Base-by-base conservation (phyloP, 2,888 invertebrate genomes). In the Hermaeophaga mercurialis region DNA sequence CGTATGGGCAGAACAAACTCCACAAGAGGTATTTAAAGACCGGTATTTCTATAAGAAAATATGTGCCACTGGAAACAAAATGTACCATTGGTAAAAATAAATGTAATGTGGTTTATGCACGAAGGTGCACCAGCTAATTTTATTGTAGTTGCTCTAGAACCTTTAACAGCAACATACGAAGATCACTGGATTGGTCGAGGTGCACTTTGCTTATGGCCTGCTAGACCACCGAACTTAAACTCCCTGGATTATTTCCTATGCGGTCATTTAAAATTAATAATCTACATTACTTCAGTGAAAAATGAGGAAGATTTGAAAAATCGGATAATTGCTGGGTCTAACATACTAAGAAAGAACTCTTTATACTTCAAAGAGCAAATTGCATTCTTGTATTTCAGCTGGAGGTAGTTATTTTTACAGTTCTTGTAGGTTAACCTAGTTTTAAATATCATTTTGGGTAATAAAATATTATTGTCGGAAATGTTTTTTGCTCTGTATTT, bases 281-380 rank as follows among this genome's bases (percentile, higher is more conserved):
- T 65, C 41, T 64, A 65, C 52, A 38, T 50, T 49, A 55, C 56
- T 53, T 55, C 58, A 54, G 36, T 59, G 44, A 53, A 61, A 54
- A 54, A 59, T 54, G 48, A 55, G 38, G 63, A 60, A 53, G 58
- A 59, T 56, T 50, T 64, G 26, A 60, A 58, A 62, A 63, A 63
- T 54, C 57, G 59, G 44, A 66, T 65, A 19, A 63, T 62, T 54
- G 39, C 24, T 49, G 60, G 60, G 36, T 58, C 59, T 49, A 55
- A 64, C 26, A 33, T 39, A 57, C 60, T 59, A 17, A 57, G 48
- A 50, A 56, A 56, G 47, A 50, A 58, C 8, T 49, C 50, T 45
- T 46, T 59, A n/a, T 28, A 7, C 9, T 28, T 28, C 6, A 6
- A 28, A 28, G 28, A 28, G 28, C 4, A n/a, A 28, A 28, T 7